phyloP scores from a whole-genome alignment of 2,888 invertebrate species.

The Nowickia ferox region DNA sequence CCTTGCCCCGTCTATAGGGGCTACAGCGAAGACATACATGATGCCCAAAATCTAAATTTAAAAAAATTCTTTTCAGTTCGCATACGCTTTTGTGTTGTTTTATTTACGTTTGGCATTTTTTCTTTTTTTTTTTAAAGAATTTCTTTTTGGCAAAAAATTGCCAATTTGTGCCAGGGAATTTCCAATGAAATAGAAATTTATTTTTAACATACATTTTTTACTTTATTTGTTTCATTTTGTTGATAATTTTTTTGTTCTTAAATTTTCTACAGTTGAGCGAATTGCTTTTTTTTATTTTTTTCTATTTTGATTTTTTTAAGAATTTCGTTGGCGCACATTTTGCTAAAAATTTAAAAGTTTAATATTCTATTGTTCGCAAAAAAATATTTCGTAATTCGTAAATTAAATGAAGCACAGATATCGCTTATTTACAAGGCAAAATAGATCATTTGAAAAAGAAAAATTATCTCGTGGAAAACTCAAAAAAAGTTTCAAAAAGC shows the following conservation, averaged over 20 bases:
- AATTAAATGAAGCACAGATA: not conserved
- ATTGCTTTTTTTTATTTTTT: conserved; percentile 6
- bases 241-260: not conserved
- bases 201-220: conserved; percentile 40
- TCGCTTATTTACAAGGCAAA: not conserved
- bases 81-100: conserved; percentile 4
- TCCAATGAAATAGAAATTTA: conserved; percentile 66
- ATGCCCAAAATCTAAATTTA: conserved; percentile 34
- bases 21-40: not conserved
- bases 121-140: conserved; percentile 9
- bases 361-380: not conserved
- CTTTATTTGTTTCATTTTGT: conserved; percentile 5
- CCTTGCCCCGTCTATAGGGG: conserved; percentile 38
- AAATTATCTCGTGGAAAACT: not conserved
- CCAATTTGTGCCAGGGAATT: conserved; percentile 63
- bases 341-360: conserved; percentile 1
- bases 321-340: not conserved
- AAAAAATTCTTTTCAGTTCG: conserved; percentile 34
- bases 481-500: no score
- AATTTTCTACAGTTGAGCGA: not conserved
- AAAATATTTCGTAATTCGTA: conserved; percentile 1
- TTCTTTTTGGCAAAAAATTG: conserved; percentile 50
- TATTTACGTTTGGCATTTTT: conserved; percentile 19
- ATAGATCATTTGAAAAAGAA: not conserved
- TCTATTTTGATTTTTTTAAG: no score